Conservation (phyloP, 2,113 vertebrate genomes). For the Chaetorhynchus papuensis region DNA sequence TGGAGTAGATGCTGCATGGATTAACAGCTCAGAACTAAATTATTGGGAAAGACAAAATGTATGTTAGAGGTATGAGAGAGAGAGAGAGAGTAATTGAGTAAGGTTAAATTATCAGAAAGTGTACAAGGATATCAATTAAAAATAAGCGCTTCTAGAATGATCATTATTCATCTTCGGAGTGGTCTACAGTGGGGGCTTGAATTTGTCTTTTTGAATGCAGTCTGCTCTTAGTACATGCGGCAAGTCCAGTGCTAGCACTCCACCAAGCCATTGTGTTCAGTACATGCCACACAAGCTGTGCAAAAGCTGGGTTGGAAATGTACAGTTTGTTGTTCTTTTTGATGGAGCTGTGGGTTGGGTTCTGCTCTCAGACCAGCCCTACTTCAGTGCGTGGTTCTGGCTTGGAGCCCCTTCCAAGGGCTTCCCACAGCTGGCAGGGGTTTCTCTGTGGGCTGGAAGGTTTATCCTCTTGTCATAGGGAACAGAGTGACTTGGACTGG, state of each 20-base stretch:
- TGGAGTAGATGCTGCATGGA: not conserved
- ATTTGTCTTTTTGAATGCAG: not conserved
- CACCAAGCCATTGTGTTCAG: rapidly evolving
- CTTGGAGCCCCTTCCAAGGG: not conserved
- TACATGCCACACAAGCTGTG: not conserved
- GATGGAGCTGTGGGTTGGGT: not conserved
- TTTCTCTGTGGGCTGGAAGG: not conserved
- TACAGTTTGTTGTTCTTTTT: not conserved
- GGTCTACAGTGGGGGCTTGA: not conserved
- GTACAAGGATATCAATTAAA: not conserved
- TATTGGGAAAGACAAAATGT: not conserved
- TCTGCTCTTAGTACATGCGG: not conserved
- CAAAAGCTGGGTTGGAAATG: not conserved
- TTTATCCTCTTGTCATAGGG: not conserved
- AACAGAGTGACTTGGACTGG: not conserved
- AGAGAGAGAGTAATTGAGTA: not conserved
- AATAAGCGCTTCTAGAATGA: rapidly evolving
- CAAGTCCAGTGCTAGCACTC: not conserved
- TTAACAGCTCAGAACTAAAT: not conserved
- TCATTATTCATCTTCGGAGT: not conserved
- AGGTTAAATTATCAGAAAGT: not conserved
- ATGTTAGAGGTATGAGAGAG: not conserved
- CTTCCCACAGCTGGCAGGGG: not conserved
- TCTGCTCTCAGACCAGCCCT: not conserved
- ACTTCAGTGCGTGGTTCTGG: not conserved